Percentiles rank a stretch among this genome's conserved stretches.
phyloP scores from a whole-genome alignment of 2,113 vertebrate species.

The Panthera tigris region DNA sequence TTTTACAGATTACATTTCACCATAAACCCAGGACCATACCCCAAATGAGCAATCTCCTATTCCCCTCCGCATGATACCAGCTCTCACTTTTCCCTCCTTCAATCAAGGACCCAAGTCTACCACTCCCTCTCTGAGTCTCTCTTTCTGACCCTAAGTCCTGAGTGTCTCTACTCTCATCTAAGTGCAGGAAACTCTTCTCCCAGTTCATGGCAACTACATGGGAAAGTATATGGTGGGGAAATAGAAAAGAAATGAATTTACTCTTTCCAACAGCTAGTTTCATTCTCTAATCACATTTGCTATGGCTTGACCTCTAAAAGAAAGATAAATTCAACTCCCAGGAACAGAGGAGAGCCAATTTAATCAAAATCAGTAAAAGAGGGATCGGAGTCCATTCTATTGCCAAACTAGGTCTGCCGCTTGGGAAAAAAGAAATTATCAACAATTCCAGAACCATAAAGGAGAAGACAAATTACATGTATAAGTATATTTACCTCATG shows the following conservation, averaged over 20 bases:
- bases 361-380: neutral
- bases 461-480: neutral
- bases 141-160: neutral
- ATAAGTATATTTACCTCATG: slow-evolving; percentile 91
- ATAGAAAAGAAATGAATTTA: neutral
- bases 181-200: neutral
- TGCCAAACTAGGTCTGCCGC: neutral
- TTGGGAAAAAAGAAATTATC: neutral
- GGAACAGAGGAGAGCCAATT: neutral
- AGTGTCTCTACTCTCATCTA: neutral
- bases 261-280: neutral
- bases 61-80: neutral
- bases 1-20: neutral
- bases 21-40: neutral
- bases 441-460: slow-evolving; percentile 24
- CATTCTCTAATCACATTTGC: neutral
- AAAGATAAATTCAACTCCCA: neutral
- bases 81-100: neutral
- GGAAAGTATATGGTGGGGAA: neutral
- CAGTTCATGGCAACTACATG: neutral
- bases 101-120: neutral
- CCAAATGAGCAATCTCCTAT: neutral
- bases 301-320: neutral
- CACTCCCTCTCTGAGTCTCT: neutral
- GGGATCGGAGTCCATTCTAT: neutral